Conservation (phyloP, 2,888 invertebrate species). For the Xestoiulus laeticollis region DNA sequence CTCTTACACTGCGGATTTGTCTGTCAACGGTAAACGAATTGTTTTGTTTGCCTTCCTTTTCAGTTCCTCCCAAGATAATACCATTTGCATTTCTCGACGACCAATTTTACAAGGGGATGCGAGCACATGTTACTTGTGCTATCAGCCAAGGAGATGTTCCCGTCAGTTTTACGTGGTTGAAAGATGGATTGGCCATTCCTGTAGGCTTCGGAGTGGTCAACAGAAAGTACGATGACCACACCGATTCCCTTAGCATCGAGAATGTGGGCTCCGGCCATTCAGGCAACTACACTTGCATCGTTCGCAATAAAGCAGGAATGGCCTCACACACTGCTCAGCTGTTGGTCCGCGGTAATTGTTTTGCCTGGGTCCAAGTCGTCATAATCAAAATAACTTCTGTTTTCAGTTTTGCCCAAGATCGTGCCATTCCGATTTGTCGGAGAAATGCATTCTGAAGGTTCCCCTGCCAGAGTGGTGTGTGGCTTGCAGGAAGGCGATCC, state of each 20-base stretch:
- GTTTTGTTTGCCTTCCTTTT: conserved; percentile 46
- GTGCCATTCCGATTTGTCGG: no score
- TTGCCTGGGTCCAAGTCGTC: no score
- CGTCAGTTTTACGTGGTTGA: conserved; percentile 62
- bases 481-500: no score
- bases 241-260: conserved; percentile 52
- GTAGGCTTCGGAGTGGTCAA: conserved; percentile 57
- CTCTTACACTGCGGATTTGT: conserved; percentile 42
- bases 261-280: conserved; percentile 52
- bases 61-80: conserved; percentile 51
- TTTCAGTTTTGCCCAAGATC: no score
- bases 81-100: conserved; percentile 54
- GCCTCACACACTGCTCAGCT: conserved; percentile 52
- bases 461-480: no score
- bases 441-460: no score
- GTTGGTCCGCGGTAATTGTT: conserved; percentile 58
- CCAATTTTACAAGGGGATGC: conserved; percentile 54
- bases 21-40: conserved; percentile 52
- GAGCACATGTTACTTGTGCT: conserved; percentile 52
- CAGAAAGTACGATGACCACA: conserved; percentile 56
- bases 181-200: conserved; percentile 62
- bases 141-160: conserved; percentile 61
- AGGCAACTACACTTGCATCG: conserved; percentile 53
- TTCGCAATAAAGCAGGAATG: conserved; percentile 50
- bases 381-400: no score